Evolutionary conservation across 2,113 vertebrate species (phyloP), one percentile per base, ranked within the genome.

Genomic region (Ailuropoda melanoleuca): DNA sequence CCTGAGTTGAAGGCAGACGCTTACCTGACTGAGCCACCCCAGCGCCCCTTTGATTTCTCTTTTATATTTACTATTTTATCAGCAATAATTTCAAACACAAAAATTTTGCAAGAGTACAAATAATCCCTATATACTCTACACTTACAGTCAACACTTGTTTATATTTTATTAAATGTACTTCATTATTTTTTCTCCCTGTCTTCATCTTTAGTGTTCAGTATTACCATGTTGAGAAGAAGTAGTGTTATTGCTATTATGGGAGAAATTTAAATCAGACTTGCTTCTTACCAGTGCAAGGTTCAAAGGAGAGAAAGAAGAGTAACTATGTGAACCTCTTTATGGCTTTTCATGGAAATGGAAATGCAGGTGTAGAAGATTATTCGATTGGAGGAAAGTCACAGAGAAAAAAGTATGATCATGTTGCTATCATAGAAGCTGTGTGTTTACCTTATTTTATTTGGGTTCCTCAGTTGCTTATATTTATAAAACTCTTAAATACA

Each of bases 61-160:
- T 89, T 64, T 72, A 78, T 39, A 18, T 74, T 87, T 83, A 70
- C 19, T 97, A 34, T 74, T 75, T 95, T 86, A 81, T 72, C 87
- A 77, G 39, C 39, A 58, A 72, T 64, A 58, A 43, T 78, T 87
- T 83, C 21, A 77, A 70, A 87, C 19, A 43, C 31, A 72, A 26
- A 82, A 83, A 58, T 92, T 88, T n/a, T 83, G 1, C 83, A 50
- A 83, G 3, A 88, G 11, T 60, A 68, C 8, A 85, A 31, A 94
- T 60, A 37, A 34, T 81, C 58, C 8, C 58, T 60, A 24, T 43
- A 8, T 48, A 24, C 6, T n/a, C 56, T 88, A 17, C 3, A 56
- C 15, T 26, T 43, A 15, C 18, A 23, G 83, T 68, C 31, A 29
- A 21, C 1, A 48, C 15, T 95, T 55, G 14, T 81, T 58, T 81